phyloP scores from a whole-genome alignment of 1,140 invertebrate species.

The Sycobia sp. region DNA sequence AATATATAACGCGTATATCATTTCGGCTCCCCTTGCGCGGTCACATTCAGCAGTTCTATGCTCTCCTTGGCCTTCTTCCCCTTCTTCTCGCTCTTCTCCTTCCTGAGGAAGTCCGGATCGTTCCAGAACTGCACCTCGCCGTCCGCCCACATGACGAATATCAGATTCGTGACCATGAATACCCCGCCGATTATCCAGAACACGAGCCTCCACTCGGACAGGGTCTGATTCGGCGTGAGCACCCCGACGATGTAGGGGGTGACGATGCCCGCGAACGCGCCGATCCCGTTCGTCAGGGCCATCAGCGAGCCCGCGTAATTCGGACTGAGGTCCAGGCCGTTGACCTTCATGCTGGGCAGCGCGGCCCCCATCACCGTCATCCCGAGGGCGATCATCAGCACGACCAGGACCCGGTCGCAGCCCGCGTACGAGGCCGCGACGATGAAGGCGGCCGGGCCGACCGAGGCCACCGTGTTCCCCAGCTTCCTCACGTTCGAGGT shows the following conservation, averaged over 20 bases:
- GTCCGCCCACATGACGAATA: conserved; percentile 75
- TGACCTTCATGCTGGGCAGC: conserved; percentile 74
- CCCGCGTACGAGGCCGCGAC: conserved; percentile 81
- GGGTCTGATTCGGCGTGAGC: conserved; percentile 73
- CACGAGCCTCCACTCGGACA: conserved; percentile 78
- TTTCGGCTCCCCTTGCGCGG: too few species aligned
- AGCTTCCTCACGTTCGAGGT: conserved; percentile 72
- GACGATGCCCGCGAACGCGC: conserved; percentile 79
- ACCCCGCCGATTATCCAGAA: conserved; percentile 82
- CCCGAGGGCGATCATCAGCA: conserved; percentile 70
- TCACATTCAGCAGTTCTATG: conserved; percentile 5
- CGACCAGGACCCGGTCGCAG: conserved; percentile 70
- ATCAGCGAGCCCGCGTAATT: conserved; percentile 83
- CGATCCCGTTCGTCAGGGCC: conserved; percentile 83
- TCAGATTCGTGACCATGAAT: conserved; percentile 73
- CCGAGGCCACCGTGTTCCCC: conserved; percentile 75
- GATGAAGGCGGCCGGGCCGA: conserved; percentile 77
- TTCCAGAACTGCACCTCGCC: conserved; percentile 78
- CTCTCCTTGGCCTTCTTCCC: conserved; percentile 29
- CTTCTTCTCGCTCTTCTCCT: conserved; percentile 31
- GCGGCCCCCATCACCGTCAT: conserved; percentile 78
- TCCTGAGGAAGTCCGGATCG: conserved; percentile 49
- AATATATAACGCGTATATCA: too few species aligned
- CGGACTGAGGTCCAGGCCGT: conserved; percentile 81
- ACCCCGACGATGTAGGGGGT: conserved; percentile 78